Percentiles rank a stretch among this genome's conserved stretches.
phyloP scores from a whole-genome alignment of 2,888 invertebrate genomes.

The Idaea aversata region DNA sequence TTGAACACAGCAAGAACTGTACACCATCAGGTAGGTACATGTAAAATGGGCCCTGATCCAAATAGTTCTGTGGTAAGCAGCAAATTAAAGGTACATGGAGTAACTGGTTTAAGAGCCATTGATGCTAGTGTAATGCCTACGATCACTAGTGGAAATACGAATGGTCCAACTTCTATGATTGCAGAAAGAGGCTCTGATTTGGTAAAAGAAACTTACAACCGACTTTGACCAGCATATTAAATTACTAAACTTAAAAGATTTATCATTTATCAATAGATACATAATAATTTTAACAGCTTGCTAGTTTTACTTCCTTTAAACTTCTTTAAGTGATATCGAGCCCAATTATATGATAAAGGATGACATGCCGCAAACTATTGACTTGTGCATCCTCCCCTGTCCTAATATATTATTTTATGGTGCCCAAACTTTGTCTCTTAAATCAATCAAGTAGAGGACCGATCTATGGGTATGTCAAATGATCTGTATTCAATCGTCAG shows the following conservation, averaged over 20 bases:
- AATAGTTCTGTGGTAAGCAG: constrained; percentile 67
- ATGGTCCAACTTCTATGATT: constrained; percentile 89
- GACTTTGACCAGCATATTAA: not conserved
- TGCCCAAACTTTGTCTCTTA: too few species aligned
- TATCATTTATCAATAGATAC: too few species aligned
- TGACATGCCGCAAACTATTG: too few species aligned
- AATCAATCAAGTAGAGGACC: too few species aligned
- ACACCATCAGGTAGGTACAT: constrained; percentile 85
- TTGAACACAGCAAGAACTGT: constrained; percentile 74
- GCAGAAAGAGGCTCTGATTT: constrained; percentile 88
- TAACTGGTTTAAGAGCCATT: constrained; percentile 83
- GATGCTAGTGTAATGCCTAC: constrained; percentile 90
- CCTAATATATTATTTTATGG: too few species aligned
- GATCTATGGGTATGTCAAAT: too few species aligned
- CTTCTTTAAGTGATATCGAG: too few species aligned
- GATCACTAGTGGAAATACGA: constrained; percentile 88
- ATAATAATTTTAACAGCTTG: too few species aligned
- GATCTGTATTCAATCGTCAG: too few species aligned
- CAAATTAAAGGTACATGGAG: constrained; percentile 82
- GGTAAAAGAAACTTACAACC: constrained; percentile 76
- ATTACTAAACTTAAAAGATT: not conserved
- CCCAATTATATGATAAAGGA: too few species aligned
- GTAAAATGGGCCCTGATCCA: constrained; percentile 77
- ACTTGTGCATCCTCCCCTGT: too few species aligned
- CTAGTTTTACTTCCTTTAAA: too few species aligned